Evolutionary conservation across 1,140 invertebrate genomes (phyloP).

Genomic region (Asobara japonica): DNA sequence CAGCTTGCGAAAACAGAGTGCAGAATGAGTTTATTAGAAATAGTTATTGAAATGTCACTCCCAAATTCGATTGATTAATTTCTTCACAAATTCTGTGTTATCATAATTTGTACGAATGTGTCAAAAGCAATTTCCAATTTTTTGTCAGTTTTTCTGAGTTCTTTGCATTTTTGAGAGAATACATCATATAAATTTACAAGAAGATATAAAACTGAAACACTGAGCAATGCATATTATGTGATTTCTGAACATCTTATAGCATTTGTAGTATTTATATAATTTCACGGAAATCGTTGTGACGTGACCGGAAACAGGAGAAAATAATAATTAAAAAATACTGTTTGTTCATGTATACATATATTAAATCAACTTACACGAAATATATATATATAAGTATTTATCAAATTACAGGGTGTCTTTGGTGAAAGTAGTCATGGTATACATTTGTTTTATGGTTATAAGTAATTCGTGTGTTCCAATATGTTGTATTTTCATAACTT

Average conservation of each 20-base stretch:
- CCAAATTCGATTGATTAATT: too few species aligned
- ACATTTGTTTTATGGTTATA: constrained; percentile 6
- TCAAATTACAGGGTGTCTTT: constrained; percentile 26
- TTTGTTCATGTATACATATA: constrained; percentile 27
- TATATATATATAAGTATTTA: constrained; percentile 31
- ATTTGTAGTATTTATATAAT: background rate
- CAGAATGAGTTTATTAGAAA: too few species aligned
- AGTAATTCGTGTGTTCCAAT: background rate
- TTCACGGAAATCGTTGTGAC: background rate
- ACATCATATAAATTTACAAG: too few species aligned
- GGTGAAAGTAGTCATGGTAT: constrained; percentile 13
- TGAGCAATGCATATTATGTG: background rate
- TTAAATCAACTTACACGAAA: constrained; percentile 27
- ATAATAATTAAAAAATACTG: background rate
- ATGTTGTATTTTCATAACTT: background rate
- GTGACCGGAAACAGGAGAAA: background rate
- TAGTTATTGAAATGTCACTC: too few species aligned
- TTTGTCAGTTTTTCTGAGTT: too few species aligned
- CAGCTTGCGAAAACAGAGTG: too few species aligned
- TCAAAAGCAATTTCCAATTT: too few species aligned
- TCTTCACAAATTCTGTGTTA: too few species aligned
- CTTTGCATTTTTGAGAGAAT: too few species aligned
- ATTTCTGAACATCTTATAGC: background rate
- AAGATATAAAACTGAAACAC: background rate
- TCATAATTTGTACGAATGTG: too few species aligned